Evolutionary conservation across 2,797 vertebrate genomes (phyloP).

Genomic region (Acanthopagrus latus): DNA sequence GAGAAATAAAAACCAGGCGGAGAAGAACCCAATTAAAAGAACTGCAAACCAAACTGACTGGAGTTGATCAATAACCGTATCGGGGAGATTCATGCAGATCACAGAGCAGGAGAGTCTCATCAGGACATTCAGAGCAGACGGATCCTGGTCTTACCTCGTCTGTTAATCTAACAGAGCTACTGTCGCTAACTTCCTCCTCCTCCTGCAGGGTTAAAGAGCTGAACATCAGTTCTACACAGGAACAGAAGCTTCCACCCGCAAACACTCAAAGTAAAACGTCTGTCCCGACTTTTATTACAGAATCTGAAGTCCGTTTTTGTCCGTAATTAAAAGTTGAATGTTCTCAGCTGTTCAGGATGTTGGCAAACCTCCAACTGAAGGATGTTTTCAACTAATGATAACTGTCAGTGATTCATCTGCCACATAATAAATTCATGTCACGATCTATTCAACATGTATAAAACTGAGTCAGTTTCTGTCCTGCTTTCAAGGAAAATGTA

Average conservation of each 20-base stretch:
- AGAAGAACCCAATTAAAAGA: constrained; percentile 11
- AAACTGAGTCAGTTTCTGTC: too few species aligned
- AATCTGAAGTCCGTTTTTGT: neutral
- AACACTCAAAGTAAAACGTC: neutral
- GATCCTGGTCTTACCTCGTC: constrained; percentile 75
- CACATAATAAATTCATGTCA: too few species aligned
- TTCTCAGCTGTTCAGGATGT: neutral
- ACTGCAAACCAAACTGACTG: constrained; percentile 3
- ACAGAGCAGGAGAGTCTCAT: constrained; percentile 10
- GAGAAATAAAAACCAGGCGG: constrained; percentile 14
- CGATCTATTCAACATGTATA: too few species aligned
- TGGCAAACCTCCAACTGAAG: neutral
- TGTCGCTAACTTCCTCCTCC: constrained; percentile 74
- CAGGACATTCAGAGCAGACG: constrained; percentile 21
- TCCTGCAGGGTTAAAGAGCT: constrained; percentile 77
- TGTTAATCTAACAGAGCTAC: constrained; percentile 76
- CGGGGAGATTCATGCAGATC: constrained; percentile 66
- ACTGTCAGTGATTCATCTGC: too few species aligned
- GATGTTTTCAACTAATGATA: neutral
- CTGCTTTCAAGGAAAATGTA: too few species aligned
- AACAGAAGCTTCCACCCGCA: neutral
- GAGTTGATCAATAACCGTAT: neutral
- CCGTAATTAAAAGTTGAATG: neutral
- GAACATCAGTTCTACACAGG: constrained; percentile 61
- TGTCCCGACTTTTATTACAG: neutral